A percentile compares a stretch with the other conserved stretches of the same genome.
Evolutionary conservation across 2,113 vertebrate genomes (phyloP).

Genomic region (Delphinus delphis): DNA sequence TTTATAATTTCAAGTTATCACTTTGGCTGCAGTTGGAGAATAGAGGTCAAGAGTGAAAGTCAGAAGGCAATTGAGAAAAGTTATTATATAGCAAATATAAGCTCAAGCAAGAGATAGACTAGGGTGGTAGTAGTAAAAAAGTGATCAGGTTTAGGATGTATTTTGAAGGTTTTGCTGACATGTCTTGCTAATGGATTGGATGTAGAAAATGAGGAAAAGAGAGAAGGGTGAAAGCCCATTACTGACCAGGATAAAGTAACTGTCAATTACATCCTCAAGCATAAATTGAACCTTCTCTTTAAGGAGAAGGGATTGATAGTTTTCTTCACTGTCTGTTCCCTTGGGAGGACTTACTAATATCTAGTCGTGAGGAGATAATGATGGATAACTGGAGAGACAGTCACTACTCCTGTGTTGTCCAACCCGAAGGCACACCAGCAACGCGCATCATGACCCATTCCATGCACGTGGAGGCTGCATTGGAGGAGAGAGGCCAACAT

Average conservation of each 20-base stretch:
- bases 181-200: background rate
- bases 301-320: background rate
- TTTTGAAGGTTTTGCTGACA: background rate
- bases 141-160: background rate
- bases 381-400: background rate
- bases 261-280: background rate
- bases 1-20: background rate
- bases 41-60: background rate
- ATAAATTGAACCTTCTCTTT: background rate
- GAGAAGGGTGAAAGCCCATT: background rate
- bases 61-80: background rate
- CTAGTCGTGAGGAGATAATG: background rate
- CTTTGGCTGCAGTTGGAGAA: background rate
- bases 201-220: background rate
- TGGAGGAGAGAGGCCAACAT: background rate
- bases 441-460: background rate
- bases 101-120: background rate
- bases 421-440: background rate
- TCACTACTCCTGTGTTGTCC: background rate
- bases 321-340: background rate
- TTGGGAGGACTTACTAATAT: background rate
- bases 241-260: background rate
- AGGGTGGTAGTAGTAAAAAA: background rate
- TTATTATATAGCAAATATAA: background rate
- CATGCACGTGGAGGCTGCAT: accelerated